These are phyloP conservation scores for Drosophila serrata DNA, from an alignment of 1,140 invertebrate genomes.

Conservation along the genomic window DNA sequence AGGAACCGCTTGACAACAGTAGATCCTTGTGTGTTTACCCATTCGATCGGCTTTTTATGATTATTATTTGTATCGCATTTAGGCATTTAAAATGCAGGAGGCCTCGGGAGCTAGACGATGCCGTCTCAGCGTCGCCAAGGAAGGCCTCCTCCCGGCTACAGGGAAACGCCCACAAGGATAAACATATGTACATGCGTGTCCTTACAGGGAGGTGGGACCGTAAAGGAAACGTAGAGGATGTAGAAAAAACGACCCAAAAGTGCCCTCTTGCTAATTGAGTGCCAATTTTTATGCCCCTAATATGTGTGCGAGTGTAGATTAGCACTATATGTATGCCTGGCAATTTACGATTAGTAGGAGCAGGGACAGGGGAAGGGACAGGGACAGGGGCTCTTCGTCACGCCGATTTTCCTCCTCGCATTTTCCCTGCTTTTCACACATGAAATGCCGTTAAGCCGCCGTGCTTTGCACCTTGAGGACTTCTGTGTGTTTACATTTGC, in stretches of 20 bases:
- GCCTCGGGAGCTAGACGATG: slow-evolving; percentile 36
- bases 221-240: background rate
- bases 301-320: slow-evolving; percentile 60
- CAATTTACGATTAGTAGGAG: slow-evolving; percentile 60
- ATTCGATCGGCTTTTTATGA: slow-evolving; percentile 23
- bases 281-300: slow-evolving; percentile 80
- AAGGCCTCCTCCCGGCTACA: slow-evolving; percentile 20
- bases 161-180: slow-evolving; percentile 36
- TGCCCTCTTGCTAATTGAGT: slow-evolving; percentile 80
- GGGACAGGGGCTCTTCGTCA: slow-evolving; percentile 36
- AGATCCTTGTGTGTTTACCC: slow-evolving; percentile 9
- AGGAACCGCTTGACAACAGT: background rate
- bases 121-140: slow-evolving; percentile 40
- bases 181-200: slow-evolving; percentile 20
- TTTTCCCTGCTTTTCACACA: slow-evolving; percentile 15
- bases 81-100: slow-evolving; percentile 70
- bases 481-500: slow-evolving; percentile 68
- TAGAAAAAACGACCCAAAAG: slow-evolving; percentile 51
- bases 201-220: slow-evolving; percentile 15
- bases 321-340: slow-evolving; percentile 41
- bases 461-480: slow-evolving; percentile 64
- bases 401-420: slow-evolving; percentile 10
- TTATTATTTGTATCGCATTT: slow-evolving; percentile 58
- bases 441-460: slow-evolving; percentile 29
- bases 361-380: slow-evolving; percentile 24